Conservation (phyloP, 2,888 invertebrate genomes). For the Piscicola geometra region DNA sequence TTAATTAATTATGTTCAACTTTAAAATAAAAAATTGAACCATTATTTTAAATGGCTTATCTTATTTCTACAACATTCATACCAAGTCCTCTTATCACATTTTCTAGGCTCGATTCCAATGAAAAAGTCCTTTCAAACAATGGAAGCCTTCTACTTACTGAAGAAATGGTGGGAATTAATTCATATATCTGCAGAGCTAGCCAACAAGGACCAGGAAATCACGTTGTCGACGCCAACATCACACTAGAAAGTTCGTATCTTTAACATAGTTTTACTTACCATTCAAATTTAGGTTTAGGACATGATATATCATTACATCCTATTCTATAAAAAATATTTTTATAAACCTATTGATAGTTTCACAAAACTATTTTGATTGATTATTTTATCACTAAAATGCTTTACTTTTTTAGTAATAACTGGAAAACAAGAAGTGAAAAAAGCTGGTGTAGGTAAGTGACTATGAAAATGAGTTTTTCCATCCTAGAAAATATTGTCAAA, state of each 20-base stretch:
- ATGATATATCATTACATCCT: no score
- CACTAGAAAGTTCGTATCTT: neutral
- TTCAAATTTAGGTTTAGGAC: neutral
- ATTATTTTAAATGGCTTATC: no score
- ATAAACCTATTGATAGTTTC: no score
- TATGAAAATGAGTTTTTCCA: no score
- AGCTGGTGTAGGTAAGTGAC: neutral
- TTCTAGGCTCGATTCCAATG: neutral
- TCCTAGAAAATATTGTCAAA: no score
- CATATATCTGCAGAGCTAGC: neutral
- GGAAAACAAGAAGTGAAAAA: neutral
- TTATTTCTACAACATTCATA: no score
- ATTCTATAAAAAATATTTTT: no score
- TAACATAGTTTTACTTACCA: neutral
- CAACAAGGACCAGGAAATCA: neutral
- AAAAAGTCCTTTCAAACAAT: neutral
- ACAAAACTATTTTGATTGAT: no score
- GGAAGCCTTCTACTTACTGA: neutral
- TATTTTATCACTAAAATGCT: no score
- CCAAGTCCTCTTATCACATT: no score
- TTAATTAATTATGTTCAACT: no score
- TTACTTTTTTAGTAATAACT: neutral
- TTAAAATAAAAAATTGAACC: no score
- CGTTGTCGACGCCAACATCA: neutral
- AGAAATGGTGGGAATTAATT: neutral